A percentile compares a stretch with the other conserved stretches of the same genome.
Evolutionary conservation across 1,140 invertebrate species (phyloP).

Genomic region (Brachionus plicatilis): DNA sequence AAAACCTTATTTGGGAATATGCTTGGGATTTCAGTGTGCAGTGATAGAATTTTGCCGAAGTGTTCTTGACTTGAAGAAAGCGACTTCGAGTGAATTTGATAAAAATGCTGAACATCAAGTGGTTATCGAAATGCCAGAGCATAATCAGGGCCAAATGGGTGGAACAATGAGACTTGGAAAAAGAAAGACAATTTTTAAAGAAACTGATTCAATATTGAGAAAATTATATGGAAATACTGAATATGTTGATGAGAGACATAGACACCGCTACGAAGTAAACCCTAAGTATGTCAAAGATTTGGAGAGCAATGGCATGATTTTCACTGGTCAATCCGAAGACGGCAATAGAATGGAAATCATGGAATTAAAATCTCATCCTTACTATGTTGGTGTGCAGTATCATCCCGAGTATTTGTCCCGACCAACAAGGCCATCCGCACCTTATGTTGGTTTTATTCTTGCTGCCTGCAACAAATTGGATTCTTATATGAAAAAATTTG

Average conservation of each 20-base stretch:
- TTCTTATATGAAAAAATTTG: background rate
- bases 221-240: constrained; percentile 76
- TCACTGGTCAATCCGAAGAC: constrained; percentile 75
- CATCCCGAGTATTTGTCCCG: constrained; percentile 94
- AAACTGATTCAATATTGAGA: constrained; percentile 35
- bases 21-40: constrained; percentile 89
- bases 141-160: constrained; percentile 82
- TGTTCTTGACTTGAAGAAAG: constrained; percentile 67
- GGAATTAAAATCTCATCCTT: constrained; percentile 67
- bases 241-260: constrained; percentile 85
- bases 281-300: constrained; percentile 72
- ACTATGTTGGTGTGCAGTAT: constrained; percentile 90
- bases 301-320: constrained; percentile 75
- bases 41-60: constrained; percentile 93
- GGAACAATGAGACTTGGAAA: constrained; percentile 96
- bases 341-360: constrained; percentile 74
- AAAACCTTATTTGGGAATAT: constrained; percentile 89
- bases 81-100: constrained; percentile 81
- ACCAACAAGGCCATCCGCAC: constrained; percentile 84
- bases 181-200: constrained; percentile 71
- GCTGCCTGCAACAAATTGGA: constrained; percentile 59
- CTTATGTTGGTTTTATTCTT: constrained; percentile 70
- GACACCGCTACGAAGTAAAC: constrained; percentile 85
- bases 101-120: constrained; percentile 68
- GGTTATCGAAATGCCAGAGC: constrained; percentile 98